Base-by-base conservation (phyloP, 30 jellyfish, hydroid and myxozoan species). In the Mastigias papua region DNA sequence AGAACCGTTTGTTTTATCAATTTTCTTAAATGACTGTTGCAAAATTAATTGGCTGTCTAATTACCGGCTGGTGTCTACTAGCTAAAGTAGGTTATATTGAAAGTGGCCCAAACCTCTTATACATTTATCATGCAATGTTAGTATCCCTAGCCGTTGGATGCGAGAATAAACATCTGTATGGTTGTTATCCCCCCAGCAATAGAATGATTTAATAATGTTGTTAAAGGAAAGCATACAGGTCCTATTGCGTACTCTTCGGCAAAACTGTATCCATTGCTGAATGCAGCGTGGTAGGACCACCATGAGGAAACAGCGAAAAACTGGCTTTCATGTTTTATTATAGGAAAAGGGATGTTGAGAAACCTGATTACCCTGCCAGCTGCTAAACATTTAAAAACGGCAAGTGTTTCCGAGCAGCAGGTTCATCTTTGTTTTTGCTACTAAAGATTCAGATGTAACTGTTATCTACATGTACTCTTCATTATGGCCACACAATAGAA, bases 341-440 rank as follows among this genome's bases (percentile, higher is more conserved):
- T 10, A 63, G 74, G 74, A 63, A 63, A 27, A 23, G 74, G 42
- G 35, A 22, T 63, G 74, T 63, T 63, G 42, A 1, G 74, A 63
- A 9, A 23, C 23, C 42, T 63, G 42, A 42, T 5, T 25, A 22
- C 19, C n/a, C 74, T 17, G 58, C 76, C 35, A 23, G 64, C 33
- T 27, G 28, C 20, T 21, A n/a, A 51, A 74, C 86, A 21, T 20
- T 46, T 25, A 74, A 46, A 22, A 49, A 30, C 87, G 35, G 87
- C 34, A 34, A 23, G 77, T 21, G 60, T 51, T 76, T 76, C 87
- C 76, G 74, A 54, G 62, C 32, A 33, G 50, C 30, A 76, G 19
- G 21, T 46, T 25, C 27, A 34, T 23, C 87, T 50, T 29, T 48
- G 49, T 5, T n/a, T 26, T 25, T 58, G 33, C 27, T 76, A 61